phyloP scores from a whole-genome alignment of 2,888 invertebrate genomes.

The Protodeltote pygarga region DNA sequence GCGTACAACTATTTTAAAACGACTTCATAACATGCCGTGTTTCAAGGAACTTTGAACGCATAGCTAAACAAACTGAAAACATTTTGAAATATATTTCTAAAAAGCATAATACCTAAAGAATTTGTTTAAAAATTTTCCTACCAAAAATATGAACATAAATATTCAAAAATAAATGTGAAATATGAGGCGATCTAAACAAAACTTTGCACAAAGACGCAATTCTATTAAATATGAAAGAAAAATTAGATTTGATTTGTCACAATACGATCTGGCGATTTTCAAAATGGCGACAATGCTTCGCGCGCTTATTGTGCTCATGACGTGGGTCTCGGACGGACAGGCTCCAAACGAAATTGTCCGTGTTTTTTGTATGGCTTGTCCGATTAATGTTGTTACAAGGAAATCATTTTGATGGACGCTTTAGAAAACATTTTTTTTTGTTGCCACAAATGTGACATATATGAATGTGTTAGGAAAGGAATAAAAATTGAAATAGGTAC shows the following conservation, averaged over 20 bases:
- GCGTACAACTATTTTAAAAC: no score
- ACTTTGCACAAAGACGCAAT: conserved; percentile 13
- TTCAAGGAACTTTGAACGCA: no score
- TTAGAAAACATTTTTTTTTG: conserved; percentile 68
- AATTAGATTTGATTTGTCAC: conserved; percentile 73
- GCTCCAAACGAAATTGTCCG: conserved; percentile 65
- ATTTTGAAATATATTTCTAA: no score
- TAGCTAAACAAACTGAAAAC: no score
- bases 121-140: no score
- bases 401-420: conserved; percentile 80
- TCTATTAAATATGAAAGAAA: conserved; percentile 45
- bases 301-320: conserved; percentile 76
- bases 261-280: conserved; percentile 67
- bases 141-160: no score
- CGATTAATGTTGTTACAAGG: conserved; percentile 76
- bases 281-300: conserved; percentile 70
- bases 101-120: no score
- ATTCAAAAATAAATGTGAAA: no score
- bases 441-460: conserved; percentile 42
- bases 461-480: conserved; percentile 48
- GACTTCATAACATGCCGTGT: no score
- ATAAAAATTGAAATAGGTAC: conserved; percentile 36
- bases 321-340: conserved; percentile 73
- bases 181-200: neutral
- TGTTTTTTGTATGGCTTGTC: conserved; percentile 74